Conservation (phyloP, 2,888 invertebrate genomes). For the Branchellion lobata region DNA sequence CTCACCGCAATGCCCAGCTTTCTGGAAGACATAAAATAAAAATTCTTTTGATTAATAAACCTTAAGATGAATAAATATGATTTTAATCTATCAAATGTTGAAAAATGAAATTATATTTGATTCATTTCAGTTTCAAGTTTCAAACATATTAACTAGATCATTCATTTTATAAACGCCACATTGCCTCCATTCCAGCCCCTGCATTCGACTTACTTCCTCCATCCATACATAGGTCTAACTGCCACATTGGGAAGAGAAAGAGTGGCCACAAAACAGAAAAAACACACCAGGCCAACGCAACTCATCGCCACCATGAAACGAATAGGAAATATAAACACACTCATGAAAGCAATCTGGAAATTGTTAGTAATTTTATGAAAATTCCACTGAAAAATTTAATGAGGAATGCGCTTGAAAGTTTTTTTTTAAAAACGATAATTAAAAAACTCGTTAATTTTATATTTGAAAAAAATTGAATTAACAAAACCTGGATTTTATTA, state of each 20-base stretch:
- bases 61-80: not conserved
- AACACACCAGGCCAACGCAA: slow-evolving; percentile 78
- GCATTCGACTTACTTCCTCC: slow-evolving; percentile 75
- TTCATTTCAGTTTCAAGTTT: too few relatives aligned
- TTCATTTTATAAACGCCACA: too few relatives aligned
- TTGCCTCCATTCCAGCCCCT: not conserved
- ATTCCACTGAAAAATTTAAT: too few relatives aligned
- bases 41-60: not conserved
- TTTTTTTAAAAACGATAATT: too few relatives aligned
- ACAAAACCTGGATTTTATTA: slow-evolving; percentile 34
- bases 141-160: too few relatives aligned
- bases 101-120: too few relatives aligned
- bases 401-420: too few relatives aligned
- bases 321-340: slow-evolving; percentile 79
- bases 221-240: slow-evolving; percentile 78
- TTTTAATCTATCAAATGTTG: too few relatives aligned
- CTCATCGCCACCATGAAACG: slow-evolving; percentile 74
- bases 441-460: too few relatives aligned
- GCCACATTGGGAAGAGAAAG: slow-evolving; percentile 78
- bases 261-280: slow-evolving; percentile 78
- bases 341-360: slow-evolving; percentile 78
- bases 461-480: not conserved
- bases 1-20: slow-evolving; percentile 55
- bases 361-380: slow-evolving; percentile 26
- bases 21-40: slow-evolving; percentile 47